A percentile compares a stretch with the other conserved stretches of the same genome.
These are phyloP conservation scores for Vanessa atalanta DNA, from an alignment of 1,140 invertebrate genomes.

Conservation along the genomic window DNA sequence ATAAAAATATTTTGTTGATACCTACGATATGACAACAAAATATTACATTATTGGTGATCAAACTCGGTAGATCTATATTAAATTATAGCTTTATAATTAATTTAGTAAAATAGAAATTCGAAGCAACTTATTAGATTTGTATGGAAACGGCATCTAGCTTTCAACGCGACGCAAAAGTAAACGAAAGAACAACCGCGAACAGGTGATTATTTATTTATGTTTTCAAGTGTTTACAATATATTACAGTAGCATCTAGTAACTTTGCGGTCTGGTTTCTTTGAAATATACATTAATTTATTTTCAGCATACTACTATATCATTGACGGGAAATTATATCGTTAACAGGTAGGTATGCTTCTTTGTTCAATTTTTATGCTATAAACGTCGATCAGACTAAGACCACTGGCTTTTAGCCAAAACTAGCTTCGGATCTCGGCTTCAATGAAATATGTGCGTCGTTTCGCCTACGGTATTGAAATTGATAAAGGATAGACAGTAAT, in stretches of 20 bases:
- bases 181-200: background rate
- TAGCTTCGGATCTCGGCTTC: background rate
- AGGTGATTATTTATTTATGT: slow-evolving; percentile 15
- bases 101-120: too few relatives aligned
- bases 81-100: too few relatives aligned
- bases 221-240: slow-evolving; percentile 12
- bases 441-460: background rate
- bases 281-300: slow-evolving; percentile 19
- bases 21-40: too few relatives aligned
- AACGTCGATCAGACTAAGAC: background rate
- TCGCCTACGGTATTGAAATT: background rate
- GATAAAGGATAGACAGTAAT: background rate
- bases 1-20: too few relatives aligned
- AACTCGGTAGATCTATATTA: too few relatives aligned
- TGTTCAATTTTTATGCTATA: background rate
- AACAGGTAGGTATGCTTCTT: slow-evolving; percentile 8
- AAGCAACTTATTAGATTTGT: too few relatives aligned
- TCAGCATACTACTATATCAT: background rate
- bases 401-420: slow-evolving; percentile 10
- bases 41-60: too few relatives aligned
- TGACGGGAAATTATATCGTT: background rate
- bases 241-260: slow-evolving; percentile 13
- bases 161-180: background rate
- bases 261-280: slow-evolving; percentile 10
- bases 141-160: background rate